Evolutionary conservation across 1,140 invertebrate species (phyloP).

Genomic region (Idris sp.): DNA sequence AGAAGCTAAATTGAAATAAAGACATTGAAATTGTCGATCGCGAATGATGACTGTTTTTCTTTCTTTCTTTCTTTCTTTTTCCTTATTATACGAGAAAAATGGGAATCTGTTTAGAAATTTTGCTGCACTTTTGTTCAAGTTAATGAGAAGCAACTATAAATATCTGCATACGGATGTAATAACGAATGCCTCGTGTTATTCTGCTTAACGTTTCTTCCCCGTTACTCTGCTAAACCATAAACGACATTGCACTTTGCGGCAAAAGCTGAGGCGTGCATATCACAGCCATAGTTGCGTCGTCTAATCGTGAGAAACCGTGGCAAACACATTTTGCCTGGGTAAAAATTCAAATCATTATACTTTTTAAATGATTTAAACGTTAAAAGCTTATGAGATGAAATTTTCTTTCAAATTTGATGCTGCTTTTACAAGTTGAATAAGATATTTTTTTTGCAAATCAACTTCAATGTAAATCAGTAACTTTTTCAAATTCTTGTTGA

Average conservation of each 20-base stretch:
- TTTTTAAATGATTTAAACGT: too few relatives aligned
- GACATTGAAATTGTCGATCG: slow-evolving; percentile 22
- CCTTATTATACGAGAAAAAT: background rate
- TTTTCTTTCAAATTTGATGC: background rate
- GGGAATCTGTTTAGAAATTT: slow-evolving; percentile 20
- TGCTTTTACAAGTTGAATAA: too few relatives aligned
- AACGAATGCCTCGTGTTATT: slow-evolving; percentile 64
- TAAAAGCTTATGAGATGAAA: too few relatives aligned
- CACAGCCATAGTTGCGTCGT: slow-evolving; percentile 58
- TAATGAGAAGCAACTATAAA: slow-evolving; percentile 42
- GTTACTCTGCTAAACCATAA: slow-evolving; percentile 67
- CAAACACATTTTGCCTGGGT: slow-evolving; percentile 24
- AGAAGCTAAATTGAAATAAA: slow-evolving; percentile 25
- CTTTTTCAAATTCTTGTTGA: too few relatives aligned
- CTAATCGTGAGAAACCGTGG: slow-evolving; percentile 61
- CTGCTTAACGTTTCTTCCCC: slow-evolving; percentile 64
- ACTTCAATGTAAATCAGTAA: too few relatives aligned
- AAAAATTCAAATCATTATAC: slow-evolving; percentile 18
- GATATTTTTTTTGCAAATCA: too few relatives aligned
- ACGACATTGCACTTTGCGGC: slow-evolving; percentile 66
- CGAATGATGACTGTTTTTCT: slow-evolving; percentile 2
- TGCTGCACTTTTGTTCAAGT: slow-evolving; percentile 29
- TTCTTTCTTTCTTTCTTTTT: background rate
- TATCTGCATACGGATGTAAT: slow-evolving; percentile 57
- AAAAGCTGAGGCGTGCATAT: slow-evolving; percentile 66